Percentiles rank a stretch among this genome's conserved stretches.
Evolutionary conservation across 2,888 invertebrate genomes (phyloP).

Genomic region (Aethes cnicana): DNA sequence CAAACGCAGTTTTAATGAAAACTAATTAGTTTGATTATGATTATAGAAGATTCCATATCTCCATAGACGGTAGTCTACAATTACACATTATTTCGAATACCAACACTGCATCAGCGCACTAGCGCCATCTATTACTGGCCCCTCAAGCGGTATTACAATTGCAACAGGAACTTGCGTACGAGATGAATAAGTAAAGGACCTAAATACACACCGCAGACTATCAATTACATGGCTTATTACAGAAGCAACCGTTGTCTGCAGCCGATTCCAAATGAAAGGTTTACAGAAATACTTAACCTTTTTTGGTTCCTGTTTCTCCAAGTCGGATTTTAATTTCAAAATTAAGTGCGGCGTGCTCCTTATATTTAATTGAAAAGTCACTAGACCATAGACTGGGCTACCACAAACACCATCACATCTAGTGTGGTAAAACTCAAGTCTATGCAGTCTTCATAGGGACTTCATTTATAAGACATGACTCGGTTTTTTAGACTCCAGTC

Average conservation of each 20-base stretch:
- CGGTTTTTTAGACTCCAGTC: too few relatives aligned
- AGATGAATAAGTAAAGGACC: conserved; percentile 17
- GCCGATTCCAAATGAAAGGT: neutral
- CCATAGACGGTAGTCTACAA: conserved; percentile 14
- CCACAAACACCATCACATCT: too few relatives aligned
- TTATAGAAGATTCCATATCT: conserved; percentile 10
- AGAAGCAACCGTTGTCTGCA: neutral
- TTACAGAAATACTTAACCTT: too few relatives aligned
- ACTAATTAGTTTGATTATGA: neutral
- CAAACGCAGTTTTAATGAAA: too few relatives aligned
- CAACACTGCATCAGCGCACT: conserved; percentile 2
- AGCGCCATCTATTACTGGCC: conserved; percentile 22
- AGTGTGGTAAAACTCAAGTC: too few relatives aligned
- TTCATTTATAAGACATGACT: too few relatives aligned
- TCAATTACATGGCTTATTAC: conserved; percentile 18
- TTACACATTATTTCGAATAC: conserved; percentile 17
- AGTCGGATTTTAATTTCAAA: too few relatives aligned
- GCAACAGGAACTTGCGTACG: conserved; percentile 3
- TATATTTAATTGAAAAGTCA: too few relatives aligned
- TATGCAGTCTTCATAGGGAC: too few relatives aligned
- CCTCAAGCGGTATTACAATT: conserved; percentile 20
- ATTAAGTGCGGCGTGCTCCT: too few relatives aligned
- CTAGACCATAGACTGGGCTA: too few relatives aligned
- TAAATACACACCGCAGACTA: conserved; percentile 9
- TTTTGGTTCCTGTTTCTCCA: too few relatives aligned